These are phyloP conservation scores for Lasiurus cinereus DNA, from an alignment of 2,113 vertebrate genomes.

Conservation along the genomic window DNA sequence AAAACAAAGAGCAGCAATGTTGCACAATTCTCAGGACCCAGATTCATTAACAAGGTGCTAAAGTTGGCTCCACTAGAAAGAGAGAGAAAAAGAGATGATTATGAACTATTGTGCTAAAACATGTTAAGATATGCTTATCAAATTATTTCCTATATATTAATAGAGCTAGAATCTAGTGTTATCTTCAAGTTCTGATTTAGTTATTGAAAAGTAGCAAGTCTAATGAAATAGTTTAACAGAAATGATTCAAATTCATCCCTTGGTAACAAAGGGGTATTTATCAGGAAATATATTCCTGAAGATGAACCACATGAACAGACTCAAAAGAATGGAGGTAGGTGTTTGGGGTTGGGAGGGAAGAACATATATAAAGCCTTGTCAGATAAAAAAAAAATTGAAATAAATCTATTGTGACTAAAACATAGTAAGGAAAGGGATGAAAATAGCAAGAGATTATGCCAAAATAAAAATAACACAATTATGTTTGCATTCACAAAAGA, in stretches of 20 bases:
- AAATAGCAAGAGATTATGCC: background rate
- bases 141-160: constrained; percentile 53
- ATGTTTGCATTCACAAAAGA: constrained; percentile 1
- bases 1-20: constrained; percentile 95
- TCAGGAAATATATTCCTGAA: constrained; percentile 55
- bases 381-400: constrained; percentile 7
- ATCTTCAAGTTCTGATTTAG: constrained; percentile 47
- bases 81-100: constrained; percentile 57
- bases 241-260: constrained; percentile 44
- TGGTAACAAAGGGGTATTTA: background rate
- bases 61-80: constrained; percentile 95
- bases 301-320: background rate
- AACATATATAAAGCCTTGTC: background rate
- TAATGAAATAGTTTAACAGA: background rate
- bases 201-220: constrained; percentile 50
- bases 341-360: background rate
- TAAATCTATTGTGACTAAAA: background rate
- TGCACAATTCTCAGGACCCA: constrained; percentile 97
- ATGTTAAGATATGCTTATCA: constrained; percentile 27
- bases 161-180: background rate
- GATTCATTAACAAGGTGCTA: constrained; percentile 95
- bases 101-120: constrained; percentile 39
- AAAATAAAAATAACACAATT: background rate
- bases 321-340: background rate
- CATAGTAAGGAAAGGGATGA: background rate